A percentile compares a stretch with the other conserved stretches of the same genome.
phyloP scores from a whole-genome alignment of 2,888 invertebrate genomes.

The Hydrotaea diabolus region DNA sequence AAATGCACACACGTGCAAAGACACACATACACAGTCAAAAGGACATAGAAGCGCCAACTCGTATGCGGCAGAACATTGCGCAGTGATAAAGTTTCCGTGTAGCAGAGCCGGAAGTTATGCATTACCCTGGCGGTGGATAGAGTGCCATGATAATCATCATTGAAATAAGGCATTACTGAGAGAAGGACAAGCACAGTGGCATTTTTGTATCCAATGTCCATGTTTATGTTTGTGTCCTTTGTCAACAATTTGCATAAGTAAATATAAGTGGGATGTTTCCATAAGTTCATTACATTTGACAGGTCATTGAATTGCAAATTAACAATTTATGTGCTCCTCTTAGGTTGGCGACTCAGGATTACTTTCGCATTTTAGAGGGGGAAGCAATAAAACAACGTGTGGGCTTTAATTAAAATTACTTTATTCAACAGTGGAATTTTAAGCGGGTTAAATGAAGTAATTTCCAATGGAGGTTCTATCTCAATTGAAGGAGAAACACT shows the following conservation, averaged over 20 bases:
- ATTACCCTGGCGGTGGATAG: slow-evolving; percentile 42
- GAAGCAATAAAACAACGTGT: no score
- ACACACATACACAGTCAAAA: neutral
- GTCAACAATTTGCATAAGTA: neutral
- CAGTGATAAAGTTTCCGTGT: neutral
- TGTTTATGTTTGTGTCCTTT: neutral
- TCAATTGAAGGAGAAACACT: no score
- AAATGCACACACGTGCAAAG: neutral
- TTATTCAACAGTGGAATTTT: no score
- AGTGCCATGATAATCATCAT: slow-evolving; percentile 54
- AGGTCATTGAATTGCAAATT: no score
- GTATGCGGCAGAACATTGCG: neutral
- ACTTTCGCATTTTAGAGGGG: no score
- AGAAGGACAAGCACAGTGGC: neutral
- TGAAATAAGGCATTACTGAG: neutral
- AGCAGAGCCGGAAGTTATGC: slow-evolving; percentile 42
- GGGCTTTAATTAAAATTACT: no score
- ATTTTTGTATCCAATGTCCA: neutral
- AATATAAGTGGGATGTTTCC: no score
- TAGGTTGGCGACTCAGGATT: no score
- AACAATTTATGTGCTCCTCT: no score
- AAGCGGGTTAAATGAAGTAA: no score
- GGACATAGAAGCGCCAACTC: neutral
- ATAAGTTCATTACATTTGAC: no score
- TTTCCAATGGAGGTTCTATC: no score